phyloP scores from a whole-genome alignment of 1,140 invertebrate genomes.

The Leptinotarsa defecta region DNA sequence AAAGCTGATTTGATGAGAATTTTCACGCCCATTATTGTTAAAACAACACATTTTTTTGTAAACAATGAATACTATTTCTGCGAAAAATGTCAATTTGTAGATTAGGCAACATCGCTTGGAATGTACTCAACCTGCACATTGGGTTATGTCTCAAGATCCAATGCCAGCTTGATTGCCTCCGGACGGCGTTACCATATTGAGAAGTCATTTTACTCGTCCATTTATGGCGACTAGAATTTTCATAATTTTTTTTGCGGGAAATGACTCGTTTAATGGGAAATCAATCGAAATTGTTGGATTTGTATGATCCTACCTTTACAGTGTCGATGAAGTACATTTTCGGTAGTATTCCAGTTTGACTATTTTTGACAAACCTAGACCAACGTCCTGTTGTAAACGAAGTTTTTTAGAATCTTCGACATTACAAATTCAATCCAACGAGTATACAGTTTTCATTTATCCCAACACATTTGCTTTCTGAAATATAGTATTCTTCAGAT shows the following conservation, averaged over 20 bases:
- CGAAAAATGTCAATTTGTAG: neutral
- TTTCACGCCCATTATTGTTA: too few relatives aligned
- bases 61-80: too few relatives aligned
- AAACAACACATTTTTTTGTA: too few relatives aligned
- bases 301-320: neutral
- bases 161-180: slow-evolving; percentile 17
- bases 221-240: slow-evolving; percentile 22
- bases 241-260: slow-evolving; percentile 19
- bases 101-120: slow-evolving; percentile 14
- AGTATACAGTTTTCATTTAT: too few relatives aligned
- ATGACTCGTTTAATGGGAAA: slow-evolving; percentile 13
- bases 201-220: slow-evolving; percentile 15
- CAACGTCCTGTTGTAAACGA: too few relatives aligned
- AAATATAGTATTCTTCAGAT: too few relatives aligned
- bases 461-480: too few relatives aligned
- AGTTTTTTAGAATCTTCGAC: too few relatives aligned
- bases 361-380: too few relatives aligned
- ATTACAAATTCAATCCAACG: too few relatives aligned
- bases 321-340: neutral
- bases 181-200: slow-evolving; percentile 26
- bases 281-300: slow-evolving; percentile 15
- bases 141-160: slow-evolving; percentile 17
- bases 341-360: too few relatives aligned
- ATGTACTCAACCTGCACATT: slow-evolving; percentile 27
- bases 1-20: too few relatives aligned